Evolutionary conservation across 2,888 invertebrate species (phyloP).

Genomic region (Julus scandinavius): DNA sequence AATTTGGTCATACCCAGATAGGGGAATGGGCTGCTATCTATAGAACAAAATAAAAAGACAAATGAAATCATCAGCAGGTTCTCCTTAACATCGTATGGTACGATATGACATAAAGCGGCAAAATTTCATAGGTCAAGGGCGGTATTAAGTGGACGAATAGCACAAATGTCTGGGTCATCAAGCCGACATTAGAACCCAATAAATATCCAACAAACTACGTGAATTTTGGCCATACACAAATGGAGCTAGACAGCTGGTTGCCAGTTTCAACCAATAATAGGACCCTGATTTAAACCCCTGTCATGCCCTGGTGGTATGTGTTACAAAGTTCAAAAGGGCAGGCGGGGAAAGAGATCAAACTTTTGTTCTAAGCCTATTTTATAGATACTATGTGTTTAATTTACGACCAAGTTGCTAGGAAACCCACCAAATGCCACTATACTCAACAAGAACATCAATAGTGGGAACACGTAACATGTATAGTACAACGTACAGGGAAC

Average conservation of each 20-base stretch:
- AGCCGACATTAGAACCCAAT: not conserved
- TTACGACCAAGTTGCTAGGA: not conserved
- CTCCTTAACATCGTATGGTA: not conserved
- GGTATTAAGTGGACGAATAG: not conserved
- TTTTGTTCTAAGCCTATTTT: not conserved
- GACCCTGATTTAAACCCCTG: not conserved
- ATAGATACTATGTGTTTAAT: not conserved
- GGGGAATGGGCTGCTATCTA: not conserved
- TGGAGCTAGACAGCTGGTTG: slow-evolving; percentile 25
- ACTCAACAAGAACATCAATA: not conserved
- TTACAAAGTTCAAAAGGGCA: not conserved
- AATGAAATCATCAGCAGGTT: not conserved
- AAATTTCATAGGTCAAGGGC: not conserved
- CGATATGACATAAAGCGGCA: not conserved
- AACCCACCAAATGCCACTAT: not conserved
- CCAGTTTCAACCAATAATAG: not conserved
- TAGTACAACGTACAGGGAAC: not conserved
- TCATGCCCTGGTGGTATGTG: not conserved
- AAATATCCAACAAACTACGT: not conserved
- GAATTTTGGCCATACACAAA: not conserved
- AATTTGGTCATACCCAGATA: not conserved
- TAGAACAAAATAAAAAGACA: not conserved
- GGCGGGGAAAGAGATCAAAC: not conserved
- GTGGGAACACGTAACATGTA: not conserved
- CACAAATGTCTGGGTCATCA: not conserved